Evolutionary conservation across 1,140 invertebrate species (phyloP).

Genomic region (Heliconius congener): DNA sequence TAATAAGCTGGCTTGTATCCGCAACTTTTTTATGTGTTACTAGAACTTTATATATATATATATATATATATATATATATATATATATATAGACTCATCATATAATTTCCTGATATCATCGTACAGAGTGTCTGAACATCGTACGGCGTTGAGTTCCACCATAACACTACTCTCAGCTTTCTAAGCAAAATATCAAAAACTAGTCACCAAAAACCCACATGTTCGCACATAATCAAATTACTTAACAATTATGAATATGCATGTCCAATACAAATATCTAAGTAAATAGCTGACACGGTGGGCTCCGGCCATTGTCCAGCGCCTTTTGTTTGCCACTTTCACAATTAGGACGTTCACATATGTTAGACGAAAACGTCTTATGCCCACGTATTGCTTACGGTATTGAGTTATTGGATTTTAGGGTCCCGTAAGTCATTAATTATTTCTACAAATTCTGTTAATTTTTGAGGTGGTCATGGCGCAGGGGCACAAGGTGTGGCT

Average conservation of each 20-base stretch:
- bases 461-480: no score
- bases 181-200: not conserved
- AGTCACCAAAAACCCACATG: not conserved
- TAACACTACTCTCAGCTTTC: not conserved
- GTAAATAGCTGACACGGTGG: slow-evolving; percentile 28
- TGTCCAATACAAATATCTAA: slow-evolving; percentile 1
- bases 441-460: not conserved
- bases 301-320: slow-evolving; percentile 33
- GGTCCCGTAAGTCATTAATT: not conserved
- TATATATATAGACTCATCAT: no score
- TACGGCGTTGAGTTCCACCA: no score
- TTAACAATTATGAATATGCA: slow-evolving; percentile 1
- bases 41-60: no score
- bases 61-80: no score
- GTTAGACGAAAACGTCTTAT: slow-evolving; percentile 17
- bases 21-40: no score
- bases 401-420: not conserved
- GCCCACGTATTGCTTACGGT: slow-evolving; percentile 12
- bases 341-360: slow-evolving; percentile 32
- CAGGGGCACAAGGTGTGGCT: no score
- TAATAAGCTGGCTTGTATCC: no score
- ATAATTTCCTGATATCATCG: no score
- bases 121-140: no score
- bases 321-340: slow-evolving; percentile 45
- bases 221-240: slow-evolving; percentile 4